A percentile compares a stretch with the other conserved stretches of the same genome.
Conservation (phyloP, 2,888 invertebrate genomes). For the Meiosimyza platycephala region DNA sequence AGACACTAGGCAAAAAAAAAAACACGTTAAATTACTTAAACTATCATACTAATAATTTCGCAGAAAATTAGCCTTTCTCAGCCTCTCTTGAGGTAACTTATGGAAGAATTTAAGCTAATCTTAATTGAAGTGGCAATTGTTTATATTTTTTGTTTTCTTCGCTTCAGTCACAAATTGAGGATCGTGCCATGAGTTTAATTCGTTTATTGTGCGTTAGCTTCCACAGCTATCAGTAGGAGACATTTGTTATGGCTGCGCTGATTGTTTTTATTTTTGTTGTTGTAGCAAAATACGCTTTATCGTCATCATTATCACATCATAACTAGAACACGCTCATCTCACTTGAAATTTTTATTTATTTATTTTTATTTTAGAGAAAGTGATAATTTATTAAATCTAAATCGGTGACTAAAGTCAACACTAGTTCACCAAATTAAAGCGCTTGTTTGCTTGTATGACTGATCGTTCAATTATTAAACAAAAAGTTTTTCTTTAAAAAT, state of each 20-base stretch:
- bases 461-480: not conserved
- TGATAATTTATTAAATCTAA: not conserved
- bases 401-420: conserved; percentile 34
- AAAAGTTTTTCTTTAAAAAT: not conserved
- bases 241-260: not conserved
- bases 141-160: not conserved
- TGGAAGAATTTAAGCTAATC: too few relatives aligned
- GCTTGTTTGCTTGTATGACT: not conserved
- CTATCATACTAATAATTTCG: too few relatives aligned
- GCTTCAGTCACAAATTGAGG: conserved; percentile 1
- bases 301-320: conserved; percentile 33
- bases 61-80: too few relatives aligned
- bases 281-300: conserved; percentile 10
- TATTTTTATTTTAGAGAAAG: conserved; percentile 13
- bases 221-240: conserved; percentile 21
- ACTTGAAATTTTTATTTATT: not conserved
- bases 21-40: too few relatives aligned
- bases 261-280: conserved; percentile 19
- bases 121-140: not conserved
- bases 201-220: conserved; percentile 13
- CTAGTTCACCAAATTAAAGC: conserved; percentile 36
- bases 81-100: too few relatives aligned
- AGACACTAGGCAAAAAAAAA: too few relatives aligned
- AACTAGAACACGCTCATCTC: conserved; percentile 28
- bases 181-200: conserved; percentile 21